Conservation (phyloP, 2,797 vertebrate genomes). For the Macroramphosus scolopax region DNA sequence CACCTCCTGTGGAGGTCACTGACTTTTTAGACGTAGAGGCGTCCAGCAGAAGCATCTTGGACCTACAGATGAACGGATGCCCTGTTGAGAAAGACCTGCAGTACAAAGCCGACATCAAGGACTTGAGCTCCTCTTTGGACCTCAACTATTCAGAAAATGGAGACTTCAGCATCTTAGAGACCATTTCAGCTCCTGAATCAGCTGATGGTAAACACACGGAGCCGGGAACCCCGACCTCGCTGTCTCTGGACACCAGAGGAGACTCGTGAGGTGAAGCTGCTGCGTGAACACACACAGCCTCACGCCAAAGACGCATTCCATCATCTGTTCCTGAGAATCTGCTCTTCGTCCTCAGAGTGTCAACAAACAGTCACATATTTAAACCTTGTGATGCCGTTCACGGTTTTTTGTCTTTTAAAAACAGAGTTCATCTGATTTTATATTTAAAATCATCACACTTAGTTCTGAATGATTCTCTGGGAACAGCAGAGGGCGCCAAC, state of each 20-base stretch:
- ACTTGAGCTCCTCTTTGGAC: constrained; percentile 20
- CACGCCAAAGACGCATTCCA: constrained; percentile 18
- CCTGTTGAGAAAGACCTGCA: constrained; percentile 14
- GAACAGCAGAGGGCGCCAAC: constrained; percentile 48
- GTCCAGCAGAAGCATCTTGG: constrained; percentile 18
- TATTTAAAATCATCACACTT: background rate
- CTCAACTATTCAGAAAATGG: constrained; percentile 20
- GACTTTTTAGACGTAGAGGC: constrained; percentile 24
- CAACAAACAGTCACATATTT: too few species aligned
- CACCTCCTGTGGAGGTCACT: constrained; percentile 2
- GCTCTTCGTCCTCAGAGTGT: too few species aligned
- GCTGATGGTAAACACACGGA: constrained; percentile 1
- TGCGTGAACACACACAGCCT: too few species aligned
- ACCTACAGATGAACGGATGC: constrained; percentile 41
- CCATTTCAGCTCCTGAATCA: constrained; percentile 13
- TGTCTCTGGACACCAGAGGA: constrained; percentile 31
- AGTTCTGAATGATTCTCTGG: background rate
- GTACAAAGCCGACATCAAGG: background rate
- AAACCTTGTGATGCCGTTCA: too few species aligned
- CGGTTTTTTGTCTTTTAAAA: too few species aligned
- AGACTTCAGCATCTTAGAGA: constrained; percentile 57
- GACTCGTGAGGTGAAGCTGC: constrained; percentile 22
- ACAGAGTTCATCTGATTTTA: constrained; percentile 29
- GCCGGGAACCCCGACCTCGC: constrained; percentile 15
- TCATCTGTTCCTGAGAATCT: too few species aligned